Evolutionary conservation across 2,888 invertebrate genomes (phyloP).

Genomic region (Osmoderma eremita): DNA sequence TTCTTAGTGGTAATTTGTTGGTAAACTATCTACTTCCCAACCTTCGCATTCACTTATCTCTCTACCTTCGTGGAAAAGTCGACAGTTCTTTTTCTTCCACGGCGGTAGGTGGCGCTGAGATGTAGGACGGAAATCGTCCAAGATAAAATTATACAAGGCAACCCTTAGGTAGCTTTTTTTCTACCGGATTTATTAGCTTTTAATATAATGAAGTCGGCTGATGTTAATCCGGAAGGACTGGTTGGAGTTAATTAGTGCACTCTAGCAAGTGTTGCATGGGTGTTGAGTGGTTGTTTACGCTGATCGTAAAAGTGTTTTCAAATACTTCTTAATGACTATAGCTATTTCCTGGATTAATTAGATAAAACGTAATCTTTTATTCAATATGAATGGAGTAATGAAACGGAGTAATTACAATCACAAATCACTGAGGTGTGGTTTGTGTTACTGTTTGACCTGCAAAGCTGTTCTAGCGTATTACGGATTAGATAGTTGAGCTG

Average conservation of each 20-base stretch:
- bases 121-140: conserved; percentile 26
- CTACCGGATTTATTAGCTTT: conserved; percentile 45
- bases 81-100: neutral
- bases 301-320: no score
- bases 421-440: no score
- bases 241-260: conserved; percentile 40
- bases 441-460: no score
- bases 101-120: neutral
- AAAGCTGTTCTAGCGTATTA: no score
- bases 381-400: no score
- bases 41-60: conserved; percentile 45
- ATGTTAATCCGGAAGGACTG: conserved; percentile 39
- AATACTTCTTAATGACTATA: no score
- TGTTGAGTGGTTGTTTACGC: neutral
- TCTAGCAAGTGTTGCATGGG: conserved; percentile 12
- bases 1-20: conserved; percentile 46
- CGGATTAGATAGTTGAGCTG: no score
- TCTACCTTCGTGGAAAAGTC: neutral
- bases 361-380: no score
- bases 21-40: conserved; percentile 46
- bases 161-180: conserved; percentile 35
- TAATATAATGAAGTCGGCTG: conserved; percentile 47
- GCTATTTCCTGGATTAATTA: no score
- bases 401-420: no score
- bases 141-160: conserved; percentile 25